Base-by-base conservation (phyloP, 2,888 invertebrate species). In the Atethmia centrago region DNA sequence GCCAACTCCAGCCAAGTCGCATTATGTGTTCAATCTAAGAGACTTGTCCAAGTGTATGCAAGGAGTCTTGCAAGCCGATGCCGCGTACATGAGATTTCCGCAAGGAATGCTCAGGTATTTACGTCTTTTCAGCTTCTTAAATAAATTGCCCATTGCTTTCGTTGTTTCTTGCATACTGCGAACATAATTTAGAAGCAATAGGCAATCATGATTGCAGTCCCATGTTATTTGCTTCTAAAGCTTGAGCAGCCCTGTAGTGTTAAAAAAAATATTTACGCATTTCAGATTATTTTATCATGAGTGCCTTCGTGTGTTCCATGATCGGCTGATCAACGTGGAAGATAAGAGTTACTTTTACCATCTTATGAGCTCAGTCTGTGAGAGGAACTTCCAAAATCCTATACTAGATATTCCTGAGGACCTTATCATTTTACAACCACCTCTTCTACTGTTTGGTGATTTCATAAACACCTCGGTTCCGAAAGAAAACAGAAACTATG, bases 11-110 rank as follows among this genome's bases (percentile, higher is more conserved):
- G 97, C 98, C 42, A 99, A 99, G 92, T 98, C 98, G 0, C 99
- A 99, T 93, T 99, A 99, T 90, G 97, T 99, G 21, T 99, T 99
- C 92, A 99, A 99, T 93, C 94, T 99, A 86, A 97, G 99, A 62
- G 99, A 99, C 95, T 96, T 99, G 56, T 99, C 99, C 16, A 99
- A 99, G 93, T 98, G 98, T 79, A 97, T 99, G 88, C 99, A 99
- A 94, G 99, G 99, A n/a, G 97, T 99, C 14, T 94, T 99, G 68
- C 99, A 99, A 91, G 98, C 98, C 0, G 98, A 98, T 90, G 96
- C 97, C 47, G 97, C 97, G 3, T 97, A 97, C 63, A 97, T 98
- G 92, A 97, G 98, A 64, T 96, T 97, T 58, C 97, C 98, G 67
- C 95, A 94, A 71, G 97, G 97, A 75, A 97, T 98, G 94, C 92